Percentiles rank a stretch among this genome's conserved stretches.
These are phyloP conservation scores for Alauda arvensis DNA, from an alignment of 2,797 vertebrate species.

Conservation along the genomic window DNA sequence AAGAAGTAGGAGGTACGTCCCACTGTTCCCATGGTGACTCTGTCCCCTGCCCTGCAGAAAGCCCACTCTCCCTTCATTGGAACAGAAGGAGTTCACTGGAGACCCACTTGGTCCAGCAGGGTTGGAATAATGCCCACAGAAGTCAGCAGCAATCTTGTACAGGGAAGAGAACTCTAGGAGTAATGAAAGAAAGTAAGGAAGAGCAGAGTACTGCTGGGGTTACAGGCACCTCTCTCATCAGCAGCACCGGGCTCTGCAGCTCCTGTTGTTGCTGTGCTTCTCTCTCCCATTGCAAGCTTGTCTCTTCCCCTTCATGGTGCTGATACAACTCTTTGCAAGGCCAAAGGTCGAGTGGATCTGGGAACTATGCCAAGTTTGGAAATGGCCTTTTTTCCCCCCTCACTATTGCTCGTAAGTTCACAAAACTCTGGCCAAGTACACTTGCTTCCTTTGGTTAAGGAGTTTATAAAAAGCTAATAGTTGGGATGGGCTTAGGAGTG, in stretches of 20 bases:
- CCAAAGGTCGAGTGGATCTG: not conserved
- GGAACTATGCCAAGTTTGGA: not conserved
- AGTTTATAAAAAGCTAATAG: not conserved
- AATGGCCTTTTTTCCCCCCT: not conserved
- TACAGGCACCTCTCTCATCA: not conserved
- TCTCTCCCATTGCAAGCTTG: not conserved
- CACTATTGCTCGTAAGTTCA: not conserved
- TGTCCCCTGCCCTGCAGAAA: not conserved
- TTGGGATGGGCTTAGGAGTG: not conserved
- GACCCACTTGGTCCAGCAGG: not conserved
- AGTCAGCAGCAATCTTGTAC: not conserved
- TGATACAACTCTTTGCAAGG: not conserved
- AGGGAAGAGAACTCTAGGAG: not conserved
- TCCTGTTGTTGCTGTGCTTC: not conserved
- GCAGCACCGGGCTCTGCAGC: not conserved
- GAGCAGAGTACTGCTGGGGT: not conserved
- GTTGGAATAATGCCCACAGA: not conserved
- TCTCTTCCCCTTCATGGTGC: not conserved
- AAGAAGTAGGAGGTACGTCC: not conserved
- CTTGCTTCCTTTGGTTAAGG: not conserved
- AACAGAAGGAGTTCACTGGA: not conserved
- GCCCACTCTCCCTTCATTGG: not conserved
- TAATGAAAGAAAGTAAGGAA: not conserved
- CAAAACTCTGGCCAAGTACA: not conserved
- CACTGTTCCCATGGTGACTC: not conserved